Evolutionary conservation across 1,140 invertebrate species (phyloP), one percentile per base, ranked within the genome.

Genomic region (Plectrocnemia conspersa): DNA sequence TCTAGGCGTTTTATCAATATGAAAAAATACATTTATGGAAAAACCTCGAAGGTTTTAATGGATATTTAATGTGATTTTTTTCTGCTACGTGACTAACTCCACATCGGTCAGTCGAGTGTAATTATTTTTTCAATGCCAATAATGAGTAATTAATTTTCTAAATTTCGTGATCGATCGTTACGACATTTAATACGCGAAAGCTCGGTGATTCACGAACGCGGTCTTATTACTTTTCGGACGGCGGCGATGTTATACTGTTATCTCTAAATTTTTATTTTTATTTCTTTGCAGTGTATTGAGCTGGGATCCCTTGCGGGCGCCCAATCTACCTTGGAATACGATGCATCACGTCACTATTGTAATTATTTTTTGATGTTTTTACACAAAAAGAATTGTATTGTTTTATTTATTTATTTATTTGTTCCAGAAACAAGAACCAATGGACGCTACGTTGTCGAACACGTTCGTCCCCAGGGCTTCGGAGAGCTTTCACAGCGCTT

Each of bases 401-500:
- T 48, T 48, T 18, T 19, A 36, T 38, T 49, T 15, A 56, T 15
- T 19, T 45, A 63, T 46, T 41, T 56, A 63, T 61, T 64, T 59
- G 9, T 45, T 69, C 22, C 64, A 73, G 70, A 72, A 71, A 64
- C 63, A 68, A 59, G 66, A 70, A 59, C 66, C 66, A 1, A 60
- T 66, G 41, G 69, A 71, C 18, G 65, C 67, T 19, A 18, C 55
- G 9, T 45, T 54, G 45, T 35, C 40, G 3, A 62, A 50, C 40
- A 23, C 46, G 4, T 62, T 62, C 40, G 13, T 62, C 11, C 58
- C 59, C 6, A 62, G 45, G 54, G 72, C 72, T 55, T 76, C 73
- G 0, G 74, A 76, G 54, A 71, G 72, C 10, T 76, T 76, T 54
- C 74, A 75, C 52, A 76, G 74, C 50, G 69, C 73, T 0, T 76